Evolutionary conservation across 30 jellyfish, hydroid and myxozoan species (phyloP), one percentile per base, ranked within the genome.

Genomic region (Aurelia coerulea): DNA sequence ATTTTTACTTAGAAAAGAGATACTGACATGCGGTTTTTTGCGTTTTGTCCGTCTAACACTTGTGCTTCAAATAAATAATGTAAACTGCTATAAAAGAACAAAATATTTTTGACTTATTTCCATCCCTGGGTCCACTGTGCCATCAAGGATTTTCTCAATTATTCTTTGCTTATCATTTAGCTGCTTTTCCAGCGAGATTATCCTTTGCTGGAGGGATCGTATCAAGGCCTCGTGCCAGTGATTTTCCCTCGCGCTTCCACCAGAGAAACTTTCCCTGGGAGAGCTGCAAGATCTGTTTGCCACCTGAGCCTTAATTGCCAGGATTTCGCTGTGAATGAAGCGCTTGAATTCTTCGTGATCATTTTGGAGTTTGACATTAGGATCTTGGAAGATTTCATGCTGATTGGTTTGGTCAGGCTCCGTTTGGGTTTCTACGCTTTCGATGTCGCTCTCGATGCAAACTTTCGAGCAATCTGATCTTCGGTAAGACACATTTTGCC

Each of bases 241-340:
- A 3, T 62, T 5, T 10, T n/a, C 31, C 3, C 35, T 62, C 34
- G 10, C 11, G 0, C 71, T 62, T 62, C 35, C 19, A 10, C 10
- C 11, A 0, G 71, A 62, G 71, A 62, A 3, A 10, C 10, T 62
- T 62, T n/a, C n/a, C 10, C 31, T 62, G 71, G 71, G 35, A 62
- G 71, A 10, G 19, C 71, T 62, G 71, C 71, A 62, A 62, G 71
- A 62, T 62, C n/a, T 62, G 71, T 62, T 62, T 62, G 71, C 71
- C 19, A 62, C 71, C 71, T 62, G 71, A 62, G 31, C 71, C 35
- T 62, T 62, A 62, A 62, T 62, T 3, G 34, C 71, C 71, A 62
- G 35, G 71, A 62, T 29, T 62, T 62, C 71, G 11, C 71, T 10
- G 53, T 42, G 53, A 42, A 42, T 42, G 10, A 2, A 42, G 0